phyloP scores from a whole-genome alignment of 2,797 vertebrate genomes.

The Amblyraja radiata region DNA sequence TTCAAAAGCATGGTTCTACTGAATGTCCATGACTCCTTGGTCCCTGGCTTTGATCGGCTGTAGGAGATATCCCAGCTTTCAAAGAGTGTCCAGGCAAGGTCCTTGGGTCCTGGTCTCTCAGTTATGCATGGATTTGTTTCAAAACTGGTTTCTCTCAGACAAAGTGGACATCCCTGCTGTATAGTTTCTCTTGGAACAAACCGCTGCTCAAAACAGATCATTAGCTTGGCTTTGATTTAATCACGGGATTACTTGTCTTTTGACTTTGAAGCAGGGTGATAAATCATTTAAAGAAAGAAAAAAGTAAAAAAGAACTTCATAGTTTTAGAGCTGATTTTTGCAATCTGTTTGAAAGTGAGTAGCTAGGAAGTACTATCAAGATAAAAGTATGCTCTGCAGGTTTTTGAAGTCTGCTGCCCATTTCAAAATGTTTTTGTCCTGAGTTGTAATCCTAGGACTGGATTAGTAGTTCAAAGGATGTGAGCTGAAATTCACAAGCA shows the following conservation, averaged over 20 bases:
- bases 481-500: not conserved
- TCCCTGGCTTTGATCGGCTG: too few relatives aligned
- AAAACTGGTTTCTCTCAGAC: not conserved
- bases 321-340: not conserved
- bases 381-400: not conserved
- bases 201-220: not conserved
- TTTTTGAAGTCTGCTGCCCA: not conserved
- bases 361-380: not conserved
- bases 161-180: not conserved
- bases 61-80: too few relatives aligned
- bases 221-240: not conserved
- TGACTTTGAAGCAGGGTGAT: not conserved
- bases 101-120: not conserved
- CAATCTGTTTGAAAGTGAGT: not conserved
- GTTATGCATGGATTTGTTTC: not conserved
- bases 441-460: not conserved
- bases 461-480: not conserved
- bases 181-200: not conserved
- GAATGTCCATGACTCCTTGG: too few relatives aligned
- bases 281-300: constrained; percentile 15
- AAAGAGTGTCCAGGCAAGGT: too few relatives aligned
- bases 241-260: not conserved
- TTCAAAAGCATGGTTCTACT: too few relatives aligned
- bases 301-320: not conserved
- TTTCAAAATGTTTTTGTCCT: not conserved